Percentiles rank a stretch among this genome's conserved stretches.
Conservation (phyloP, 2,797 vertebrate genomes). For the Molothrus ater region DNA sequence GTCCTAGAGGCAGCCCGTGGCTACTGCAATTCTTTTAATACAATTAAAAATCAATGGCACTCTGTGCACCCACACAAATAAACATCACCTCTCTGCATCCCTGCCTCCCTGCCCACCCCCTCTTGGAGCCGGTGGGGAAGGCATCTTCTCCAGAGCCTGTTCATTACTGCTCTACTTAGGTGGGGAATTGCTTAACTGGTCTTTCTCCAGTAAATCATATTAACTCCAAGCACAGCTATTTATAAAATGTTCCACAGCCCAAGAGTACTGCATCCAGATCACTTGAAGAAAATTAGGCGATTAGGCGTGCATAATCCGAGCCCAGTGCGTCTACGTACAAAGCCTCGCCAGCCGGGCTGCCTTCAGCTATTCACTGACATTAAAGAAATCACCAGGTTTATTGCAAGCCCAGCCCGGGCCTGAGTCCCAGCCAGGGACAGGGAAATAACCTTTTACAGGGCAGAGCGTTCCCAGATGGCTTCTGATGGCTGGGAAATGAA, state of each 20-base stretch:
- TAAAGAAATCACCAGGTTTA: neutral
- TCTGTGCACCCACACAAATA: slow-evolving; percentile 38
- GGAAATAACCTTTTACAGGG: slow-evolving; percentile 27
- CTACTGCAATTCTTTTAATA: slow-evolving; percentile 51
- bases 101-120: slow-evolving; percentile 31
- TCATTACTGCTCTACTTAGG: slow-evolving; percentile 63
- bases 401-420: neutral
- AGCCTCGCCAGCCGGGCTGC: slow-evolving; percentile 47
- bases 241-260: slow-evolving; percentile 64
- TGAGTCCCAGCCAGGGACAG: neutral
- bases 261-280: slow-evolving; percentile 55
- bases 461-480: neutral
- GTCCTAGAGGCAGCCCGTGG: slow-evolving; percentile 60
- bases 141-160: slow-evolving; percentile 63
- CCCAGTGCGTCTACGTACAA: slow-evolving; percentile 6
- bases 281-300: slow-evolving; percentile 62
- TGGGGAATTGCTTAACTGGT: slow-evolving; percentile 64
- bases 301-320: slow-evolving; percentile 61
- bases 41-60: slow-evolving; percentile 56
- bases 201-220: slow-evolving; percentile 69
- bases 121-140: slow-evolving; percentile 2
- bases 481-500: neutral
- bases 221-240: slow-evolving; percentile 67
- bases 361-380: slow-evolving; percentile 49
- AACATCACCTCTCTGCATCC: slow-evolving; percentile 48